Conservation (phyloP, 2,888 invertebrate species). For the Limnephilus lunatus region DNA sequence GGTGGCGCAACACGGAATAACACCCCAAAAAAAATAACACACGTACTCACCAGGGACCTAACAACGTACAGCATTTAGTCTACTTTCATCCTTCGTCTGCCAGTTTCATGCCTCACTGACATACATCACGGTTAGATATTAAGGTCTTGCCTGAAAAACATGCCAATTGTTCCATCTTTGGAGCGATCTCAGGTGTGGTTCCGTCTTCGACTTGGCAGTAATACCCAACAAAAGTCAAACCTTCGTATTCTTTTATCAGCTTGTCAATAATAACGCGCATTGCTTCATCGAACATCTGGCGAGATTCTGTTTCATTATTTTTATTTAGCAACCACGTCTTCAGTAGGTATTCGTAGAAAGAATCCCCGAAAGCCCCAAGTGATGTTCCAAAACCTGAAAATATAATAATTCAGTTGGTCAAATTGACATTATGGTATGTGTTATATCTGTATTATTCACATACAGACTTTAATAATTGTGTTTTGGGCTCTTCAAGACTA, state of each 20-base stretch:
- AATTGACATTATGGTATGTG: too few relatives aligned
- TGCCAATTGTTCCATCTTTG: conserved; percentile 97
- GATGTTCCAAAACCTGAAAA: conserved; percentile 91
- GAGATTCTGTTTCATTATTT: conserved; percentile 85
- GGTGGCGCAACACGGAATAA: too few relatives aligned
- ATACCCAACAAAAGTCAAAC: conserved; percentile 93
- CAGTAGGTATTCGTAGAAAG: conserved; percentile 98
- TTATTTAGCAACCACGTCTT: conserved; percentile 94
- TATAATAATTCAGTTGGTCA: not conserved
- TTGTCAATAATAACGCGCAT: conserved; percentile 90
- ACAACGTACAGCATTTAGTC: too few relatives aligned
- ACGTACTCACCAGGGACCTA: too few relatives aligned
- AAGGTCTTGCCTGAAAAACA: conserved; percentile 89
- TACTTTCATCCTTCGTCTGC: too few relatives aligned
- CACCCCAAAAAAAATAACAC: too few relatives aligned
- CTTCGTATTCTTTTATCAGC: conserved; percentile 89
- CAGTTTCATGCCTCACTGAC: too few relatives aligned
- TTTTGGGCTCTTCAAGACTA: too few relatives aligned
- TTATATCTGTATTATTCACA: too few relatives aligned
- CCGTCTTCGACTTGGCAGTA: conserved; percentile 93
- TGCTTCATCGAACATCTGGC: conserved; percentile 96
- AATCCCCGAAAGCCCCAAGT: conserved; percentile 97
- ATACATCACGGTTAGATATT: too few relatives aligned
- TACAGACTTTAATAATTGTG: too few relatives aligned
- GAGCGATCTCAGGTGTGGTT: conserved; percentile 85